Percentiles rank a stretch among this genome's conserved stretches.
phyloP scores from a whole-genome alignment of 1,140 invertebrate genomes.

The Zeugodacus cucurbitae region DNA sequence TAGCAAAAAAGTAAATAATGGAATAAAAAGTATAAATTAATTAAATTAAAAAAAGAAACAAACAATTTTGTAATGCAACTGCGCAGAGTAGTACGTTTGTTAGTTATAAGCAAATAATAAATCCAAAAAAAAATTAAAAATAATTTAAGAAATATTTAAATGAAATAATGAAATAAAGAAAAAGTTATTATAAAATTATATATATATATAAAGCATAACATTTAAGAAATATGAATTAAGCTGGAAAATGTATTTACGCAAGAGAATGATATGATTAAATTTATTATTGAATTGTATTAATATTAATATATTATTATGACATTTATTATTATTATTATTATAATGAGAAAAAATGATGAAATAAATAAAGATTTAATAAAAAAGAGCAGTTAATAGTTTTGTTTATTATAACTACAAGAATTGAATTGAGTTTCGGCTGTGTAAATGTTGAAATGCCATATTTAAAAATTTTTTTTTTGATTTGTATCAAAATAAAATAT shows the following conservation, averaged over 20 bases:
- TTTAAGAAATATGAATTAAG: background rate
- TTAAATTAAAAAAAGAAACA: background rate
- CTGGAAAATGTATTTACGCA: constrained; percentile 20
- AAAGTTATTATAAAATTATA: constrained; percentile 13
- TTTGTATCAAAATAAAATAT: too few relatives aligned
- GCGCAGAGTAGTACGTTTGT: constrained; percentile 14
- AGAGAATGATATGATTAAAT: constrained; percentile 10
- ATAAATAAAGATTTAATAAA: constrained; percentile 39
- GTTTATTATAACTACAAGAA: background rate
- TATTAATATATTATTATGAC: constrained; percentile 26
- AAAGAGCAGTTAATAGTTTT: background rate
- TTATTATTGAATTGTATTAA: constrained; percentile 39
- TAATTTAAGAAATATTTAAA: background rate
- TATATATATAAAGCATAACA: background rate
- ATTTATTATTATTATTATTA: constrained; percentile 31
- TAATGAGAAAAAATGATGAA: background rate
- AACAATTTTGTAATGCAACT: background rate
- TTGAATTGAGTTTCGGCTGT: background rate
- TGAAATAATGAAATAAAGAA: background rate
- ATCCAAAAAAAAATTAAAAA: constrained; percentile 22
- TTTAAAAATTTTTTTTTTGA: background rate
- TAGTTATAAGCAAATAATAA: constrained; percentile 37
- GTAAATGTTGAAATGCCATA: background rate
- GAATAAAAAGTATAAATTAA: background rate
- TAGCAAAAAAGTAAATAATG: background rate